These are phyloP conservation scores for Ceramica pisi DNA, from an alignment of 2,888 invertebrate genomes.

Conservation along the genomic window DNA sequence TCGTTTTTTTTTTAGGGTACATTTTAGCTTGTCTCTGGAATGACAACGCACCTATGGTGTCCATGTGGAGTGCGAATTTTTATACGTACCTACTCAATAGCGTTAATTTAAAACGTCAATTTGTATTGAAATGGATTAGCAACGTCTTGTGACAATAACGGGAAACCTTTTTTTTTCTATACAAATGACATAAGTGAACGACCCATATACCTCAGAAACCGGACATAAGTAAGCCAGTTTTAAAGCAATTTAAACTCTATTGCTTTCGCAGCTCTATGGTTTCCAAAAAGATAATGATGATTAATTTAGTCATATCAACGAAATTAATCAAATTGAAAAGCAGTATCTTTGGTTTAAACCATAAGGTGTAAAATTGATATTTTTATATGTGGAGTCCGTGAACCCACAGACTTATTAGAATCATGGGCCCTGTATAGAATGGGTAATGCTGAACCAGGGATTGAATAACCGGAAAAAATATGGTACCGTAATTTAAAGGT, in stretches of 20 bases:
- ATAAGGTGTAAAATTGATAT: conserved; percentile 45
- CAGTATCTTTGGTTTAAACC: conserved; percentile 13
- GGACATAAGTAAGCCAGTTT: not conserved
- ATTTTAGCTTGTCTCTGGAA: not conserved
- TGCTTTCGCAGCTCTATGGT: conserved; percentile 14
- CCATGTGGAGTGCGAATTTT: no score
- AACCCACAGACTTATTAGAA: not conserved
- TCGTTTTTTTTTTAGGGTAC: no score
- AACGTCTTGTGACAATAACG: no score
- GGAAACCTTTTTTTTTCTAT: no score
- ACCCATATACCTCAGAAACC: no score
- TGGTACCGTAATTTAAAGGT: no score
- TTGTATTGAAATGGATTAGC: no score
- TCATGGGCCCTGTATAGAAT: not conserved
- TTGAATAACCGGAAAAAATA: no score
- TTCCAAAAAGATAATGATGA: not conserved
- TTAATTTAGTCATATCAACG: conserved; percentile 28
- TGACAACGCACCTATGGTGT: no score
- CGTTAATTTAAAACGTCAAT: no score
- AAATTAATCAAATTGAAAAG: conserved; percentile 27
- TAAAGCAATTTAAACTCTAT: not conserved
- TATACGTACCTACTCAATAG: no score
- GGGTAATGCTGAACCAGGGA: not conserved
- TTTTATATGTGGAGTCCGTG: conserved; percentile 30
- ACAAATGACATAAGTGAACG: no score